Percentiles rank a stretch among this genome's conserved stretches.
phyloP scores from a whole-genome alignment of 2,888 invertebrate genomes.

The Pilophorus perplexus region DNA sequence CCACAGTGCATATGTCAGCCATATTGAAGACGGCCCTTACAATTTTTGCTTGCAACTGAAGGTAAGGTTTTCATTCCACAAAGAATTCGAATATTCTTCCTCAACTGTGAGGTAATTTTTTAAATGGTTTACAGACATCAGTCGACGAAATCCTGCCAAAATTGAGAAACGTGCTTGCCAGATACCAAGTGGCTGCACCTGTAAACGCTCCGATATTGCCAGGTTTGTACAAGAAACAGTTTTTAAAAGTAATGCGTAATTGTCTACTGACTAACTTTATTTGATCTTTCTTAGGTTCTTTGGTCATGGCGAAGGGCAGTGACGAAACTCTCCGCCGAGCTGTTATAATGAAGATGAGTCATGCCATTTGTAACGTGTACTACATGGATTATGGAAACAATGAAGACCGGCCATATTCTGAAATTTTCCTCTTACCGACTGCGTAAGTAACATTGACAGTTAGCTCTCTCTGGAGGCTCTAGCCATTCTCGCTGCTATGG shows the following conservation, averaged over 20 bases:
- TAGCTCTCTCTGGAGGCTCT: not conserved
- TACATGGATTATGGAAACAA: constrained; percentile 81
- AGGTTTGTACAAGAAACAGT: not conserved
- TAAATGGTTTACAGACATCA: constrained; percentile 22
- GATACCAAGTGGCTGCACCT: constrained; percentile 15
- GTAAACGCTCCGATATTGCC: constrained; percentile 17
- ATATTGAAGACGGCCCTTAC: constrained; percentile 75
- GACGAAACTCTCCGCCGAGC: constrained; percentile 71
- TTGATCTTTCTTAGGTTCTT: constrained; percentile 27
- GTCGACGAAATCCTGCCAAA: constrained; percentile 25
- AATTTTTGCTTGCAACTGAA: constrained; percentile 73
- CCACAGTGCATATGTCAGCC: constrained; percentile 71
- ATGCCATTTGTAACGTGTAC: constrained; percentile 70
- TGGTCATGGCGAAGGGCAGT: constrained; percentile 29
- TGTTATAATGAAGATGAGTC: constrained; percentile 70
- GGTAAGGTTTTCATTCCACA: too few relatives aligned
- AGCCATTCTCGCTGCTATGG: too few relatives aligned
- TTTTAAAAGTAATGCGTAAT: not conserved
- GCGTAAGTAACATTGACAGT: constrained; percentile 54
- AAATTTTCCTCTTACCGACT: constrained; percentile 72
- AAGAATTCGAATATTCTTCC: not conserved
- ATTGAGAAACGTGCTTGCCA: constrained; percentile 4
- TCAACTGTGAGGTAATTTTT: too few relatives aligned
- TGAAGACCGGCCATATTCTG: constrained; percentile 66
- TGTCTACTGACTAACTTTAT: not conserved